Percentiles rank a stretch among this genome's conserved stretches.
phyloP scores from a whole-genome alignment of 2,113 vertebrate species.

The Solea solea region DNA sequence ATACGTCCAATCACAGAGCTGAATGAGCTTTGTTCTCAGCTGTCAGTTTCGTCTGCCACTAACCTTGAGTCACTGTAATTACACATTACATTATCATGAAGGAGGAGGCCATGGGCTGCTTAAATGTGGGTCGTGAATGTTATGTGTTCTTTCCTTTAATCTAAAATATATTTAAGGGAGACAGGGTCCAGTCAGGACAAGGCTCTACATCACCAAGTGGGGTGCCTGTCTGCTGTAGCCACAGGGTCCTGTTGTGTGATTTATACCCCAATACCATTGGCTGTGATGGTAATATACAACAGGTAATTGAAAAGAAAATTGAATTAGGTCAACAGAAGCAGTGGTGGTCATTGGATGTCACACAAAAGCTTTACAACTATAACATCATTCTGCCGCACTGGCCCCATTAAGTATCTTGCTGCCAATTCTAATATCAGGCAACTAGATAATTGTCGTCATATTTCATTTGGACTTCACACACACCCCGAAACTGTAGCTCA shows the following conservation, averaged over 20 bases:
- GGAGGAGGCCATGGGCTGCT: conserved; percentile 38
- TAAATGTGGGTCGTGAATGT: conserved; percentile 67
- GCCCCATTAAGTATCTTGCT: conserved; percentile 58
- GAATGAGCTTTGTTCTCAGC: conserved; percentile 49
- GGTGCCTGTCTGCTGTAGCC: conserved; percentile 52
- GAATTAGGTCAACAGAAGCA: conserved; percentile 79
- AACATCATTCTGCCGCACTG: conserved; percentile 48
- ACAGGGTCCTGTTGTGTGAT: conserved; percentile 49
- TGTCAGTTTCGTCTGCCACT: conserved; percentile 44
- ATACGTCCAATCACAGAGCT: conserved; percentile 30
- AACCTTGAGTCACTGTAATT: conserved; percentile 69
- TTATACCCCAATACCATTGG: conserved; percentile 53
- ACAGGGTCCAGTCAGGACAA: conserved; percentile 60
- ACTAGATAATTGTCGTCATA: conserved; percentile 66
- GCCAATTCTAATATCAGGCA: conserved; percentile 61
- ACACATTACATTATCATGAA: conserved; percentile 45
- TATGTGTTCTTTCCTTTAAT: conserved; percentile 73
- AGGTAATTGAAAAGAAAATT: conserved; percentile 83
- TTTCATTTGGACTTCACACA: conserved; percentile 63
- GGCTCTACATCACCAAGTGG: conserved; percentile 68
- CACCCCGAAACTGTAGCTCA: conserved; percentile 26
- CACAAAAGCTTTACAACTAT: conserved; percentile 58
- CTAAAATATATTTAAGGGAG: conserved; percentile 75
- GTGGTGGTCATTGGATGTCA: conserved; percentile 66
- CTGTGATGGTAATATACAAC: conserved; percentile 76